Percentiles rank a stretch among this genome's conserved stretches.
These are phyloP conservation scores for Doris montereyensis DNA, from an alignment of 2,888 invertebrate species.

Conservation along the genomic window DNA sequence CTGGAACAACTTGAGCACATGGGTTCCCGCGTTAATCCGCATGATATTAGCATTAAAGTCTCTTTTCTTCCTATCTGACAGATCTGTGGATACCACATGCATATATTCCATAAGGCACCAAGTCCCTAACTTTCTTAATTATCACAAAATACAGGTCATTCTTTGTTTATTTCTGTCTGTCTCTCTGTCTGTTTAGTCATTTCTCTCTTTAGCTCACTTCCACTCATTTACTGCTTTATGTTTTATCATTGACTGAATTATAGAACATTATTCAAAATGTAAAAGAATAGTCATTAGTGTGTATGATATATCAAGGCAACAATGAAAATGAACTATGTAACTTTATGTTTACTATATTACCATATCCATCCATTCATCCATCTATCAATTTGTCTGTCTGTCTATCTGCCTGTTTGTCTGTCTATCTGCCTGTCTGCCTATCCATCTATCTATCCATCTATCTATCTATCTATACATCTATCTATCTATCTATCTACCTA, in stretches of 20 bases:
- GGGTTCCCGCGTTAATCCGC: conserved; percentile 65
- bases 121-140: neutral
- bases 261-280: too few species aligned
- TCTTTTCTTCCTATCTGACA: conserved; percentile 53
- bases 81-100: conserved; percentile 48
- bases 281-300: too few species aligned
- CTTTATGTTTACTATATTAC: neutral
- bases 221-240: too few species aligned
- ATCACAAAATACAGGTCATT: neutral
- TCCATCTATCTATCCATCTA: neutral
- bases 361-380: neutral
- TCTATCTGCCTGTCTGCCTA: neutral
- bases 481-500: neutral
- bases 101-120: too few species aligned
- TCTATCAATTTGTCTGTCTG: neutral
- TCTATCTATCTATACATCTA: neutral
- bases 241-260: too few species aligned
- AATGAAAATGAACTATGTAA: too few species aligned
- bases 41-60: conserved; percentile 58
- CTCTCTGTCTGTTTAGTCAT: neutral
- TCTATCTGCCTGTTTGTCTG: neutral
- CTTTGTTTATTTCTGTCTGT: too few species aligned
- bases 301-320: too few species aligned
- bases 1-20: conserved; percentile 60
- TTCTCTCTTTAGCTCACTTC: neutral